These are phyloP conservation scores for Alaudala cheleensis DNA, from an alignment of 2,113 vertebrate genomes.

Conservation along the genomic window DNA sequence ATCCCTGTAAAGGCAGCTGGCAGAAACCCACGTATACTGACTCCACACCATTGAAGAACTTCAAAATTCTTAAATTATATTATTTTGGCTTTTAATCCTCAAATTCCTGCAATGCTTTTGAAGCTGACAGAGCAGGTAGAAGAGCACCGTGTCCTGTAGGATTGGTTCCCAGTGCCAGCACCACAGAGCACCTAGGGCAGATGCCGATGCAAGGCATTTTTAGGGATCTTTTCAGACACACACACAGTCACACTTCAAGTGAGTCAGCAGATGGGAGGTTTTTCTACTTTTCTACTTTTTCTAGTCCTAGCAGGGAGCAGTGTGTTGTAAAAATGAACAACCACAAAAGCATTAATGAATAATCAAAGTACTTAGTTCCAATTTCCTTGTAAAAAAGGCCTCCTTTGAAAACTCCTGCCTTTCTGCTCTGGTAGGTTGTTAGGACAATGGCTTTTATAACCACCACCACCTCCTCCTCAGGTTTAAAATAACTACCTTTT, in stretches of 20 bases:
- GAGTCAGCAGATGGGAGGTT: constrained; percentile 10
- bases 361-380: neutral
- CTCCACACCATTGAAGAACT: neutral
- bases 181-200: fast-evolving
- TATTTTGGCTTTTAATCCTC: neutral
- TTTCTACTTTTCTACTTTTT: constrained; percentile 6
- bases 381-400: neutral
- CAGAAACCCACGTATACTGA: neutral
- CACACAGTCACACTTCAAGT: neutral
- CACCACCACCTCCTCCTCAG: neutral
- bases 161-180: fast-evolving
- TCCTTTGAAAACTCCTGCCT: neutral
- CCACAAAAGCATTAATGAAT: constrained; percentile 6
- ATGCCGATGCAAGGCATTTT: fast-evolving
- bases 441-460: constrained; percentile 9
- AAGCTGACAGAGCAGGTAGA: neutral
- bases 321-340: neutral
- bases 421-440: neutral
- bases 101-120: neutral
- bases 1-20: neutral
- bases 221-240: neutral
- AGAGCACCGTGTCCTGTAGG: neutral
- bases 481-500: constrained; percentile 17
- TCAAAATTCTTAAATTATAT: neutral
- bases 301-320: neutral